Evolutionary conservation across 2,888 invertebrate species (phyloP).

Genomic region (Hylaea fasciaria): DNA sequence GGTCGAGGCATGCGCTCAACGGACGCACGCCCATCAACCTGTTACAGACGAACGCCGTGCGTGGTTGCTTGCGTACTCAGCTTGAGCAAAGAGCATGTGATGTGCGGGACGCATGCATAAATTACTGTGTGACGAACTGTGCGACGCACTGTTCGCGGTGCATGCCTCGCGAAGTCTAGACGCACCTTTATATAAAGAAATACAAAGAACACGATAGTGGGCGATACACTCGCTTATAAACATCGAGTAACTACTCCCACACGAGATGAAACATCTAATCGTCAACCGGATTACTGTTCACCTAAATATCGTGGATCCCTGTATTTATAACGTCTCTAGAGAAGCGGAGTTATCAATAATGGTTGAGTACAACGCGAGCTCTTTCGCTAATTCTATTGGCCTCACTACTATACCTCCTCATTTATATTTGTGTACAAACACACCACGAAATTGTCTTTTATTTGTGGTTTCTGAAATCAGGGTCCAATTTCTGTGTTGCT

Average conservation of each 20-base stretch:
- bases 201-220: neutral
- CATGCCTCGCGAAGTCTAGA: too few species aligned
- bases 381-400: neutral
- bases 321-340: conserved; percentile 14
- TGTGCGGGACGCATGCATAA: too few species aligned
- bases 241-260: neutral
- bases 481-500: too few species aligned
- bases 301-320: neutral
- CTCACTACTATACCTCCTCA: neutral
- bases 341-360: conserved; percentile 9
- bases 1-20: too few species aligned
- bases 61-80: too few species aligned
- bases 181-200: too few species aligned
- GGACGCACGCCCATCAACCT: too few species aligned
- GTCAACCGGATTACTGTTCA: conserved; percentile 10
- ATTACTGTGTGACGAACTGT: too few species aligned
- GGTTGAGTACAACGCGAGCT: neutral
- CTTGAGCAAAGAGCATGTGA: too few species aligned
- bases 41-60: too few species aligned
- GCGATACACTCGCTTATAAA: neutral
- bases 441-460: neutral
- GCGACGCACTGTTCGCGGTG: too few species aligned
- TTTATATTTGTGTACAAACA: neutral
- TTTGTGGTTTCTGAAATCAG: neutral
- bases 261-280: conserved; percentile 8